Evolutionary conservation across 2,113 vertebrate genomes (phyloP), one percentile per base, ranked within the genome.

Genomic region (Dasyornis broadbenti): DNA sequence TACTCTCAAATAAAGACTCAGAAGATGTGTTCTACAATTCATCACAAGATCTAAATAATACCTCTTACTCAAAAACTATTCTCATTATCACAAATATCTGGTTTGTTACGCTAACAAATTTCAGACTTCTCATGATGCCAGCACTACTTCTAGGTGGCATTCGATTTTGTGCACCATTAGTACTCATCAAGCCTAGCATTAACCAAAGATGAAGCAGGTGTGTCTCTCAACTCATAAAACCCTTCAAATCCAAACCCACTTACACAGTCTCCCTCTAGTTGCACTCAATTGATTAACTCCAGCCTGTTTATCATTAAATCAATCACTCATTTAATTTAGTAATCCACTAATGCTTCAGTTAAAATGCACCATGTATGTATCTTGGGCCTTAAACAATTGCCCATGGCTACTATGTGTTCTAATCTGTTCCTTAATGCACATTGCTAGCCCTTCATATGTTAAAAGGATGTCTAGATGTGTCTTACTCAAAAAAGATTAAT

Each of bases 271-370:
- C 93, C 78, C 83, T 86, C 60, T 63, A 96, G 92, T 64, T 97
- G 95, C 94, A 90, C 70, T 95, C 88, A 96, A 82, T 65, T 97
- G 94, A 97, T 94, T 96, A 96, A 91, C 70, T 96, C 61, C 39
- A 76, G 95, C 68, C 56, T 93, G 72, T 94, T 97, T 95, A 96
- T 95, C 94, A 91, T 90, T 95, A 96, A 93, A 96, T 88, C 33
- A 93, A 96, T 88, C 31, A 63, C 78, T 96, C 75, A 94, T 96
- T 98, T 97, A 95, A 86, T 98, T 97, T 96, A 97, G 95, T 81
- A 97, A 94, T 95, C 90, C 92, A 91, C 86, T 96, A 95, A 98
- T 96, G 21, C 40, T 65, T 96, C 80, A 60, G 82, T 92, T 97
- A 94, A 95, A 97, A 98, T 86, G 63, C 56, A 97, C 91, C 86